These are phyloP conservation scores for Gymnopithys bicolor DNA, from an alignment of 2,797 vertebrate species.

Conservation along the genomic window DNA sequence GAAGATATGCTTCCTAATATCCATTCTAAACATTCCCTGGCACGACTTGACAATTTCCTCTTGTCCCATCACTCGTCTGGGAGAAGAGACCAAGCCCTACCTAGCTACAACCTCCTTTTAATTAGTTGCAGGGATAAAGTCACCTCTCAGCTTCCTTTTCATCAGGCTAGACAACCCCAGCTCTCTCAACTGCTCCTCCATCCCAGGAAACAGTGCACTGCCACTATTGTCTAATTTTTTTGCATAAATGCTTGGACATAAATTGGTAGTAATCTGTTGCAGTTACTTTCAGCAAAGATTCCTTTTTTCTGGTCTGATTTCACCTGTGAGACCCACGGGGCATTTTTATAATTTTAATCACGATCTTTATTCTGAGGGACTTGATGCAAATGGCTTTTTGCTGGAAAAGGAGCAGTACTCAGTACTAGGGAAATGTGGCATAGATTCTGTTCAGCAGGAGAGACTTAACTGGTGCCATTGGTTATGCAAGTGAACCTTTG, in stretches of 20 bases:
- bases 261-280: background rate
- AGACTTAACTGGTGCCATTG: background rate
- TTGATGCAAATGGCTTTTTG: background rate
- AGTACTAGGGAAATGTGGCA: background rate
- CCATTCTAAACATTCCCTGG: background rate
- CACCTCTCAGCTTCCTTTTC: background rate
- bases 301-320: background rate
- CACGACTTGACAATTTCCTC: background rate
- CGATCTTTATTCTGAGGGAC: background rate
- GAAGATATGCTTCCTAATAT: background rate
- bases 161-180: background rate
- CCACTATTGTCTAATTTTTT: background rate
- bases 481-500: background rate
- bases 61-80: background rate
- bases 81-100: background rate
- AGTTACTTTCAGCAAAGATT: background rate
- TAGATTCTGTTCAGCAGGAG: background rate
- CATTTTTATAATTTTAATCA: background rate
- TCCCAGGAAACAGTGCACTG: background rate
- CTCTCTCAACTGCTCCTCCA: background rate
- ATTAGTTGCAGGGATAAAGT: background rate
- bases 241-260: background rate
- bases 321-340: background rate
- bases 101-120: background rate
- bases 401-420: background rate